Evolutionary conservation across 2,888 invertebrate species (phyloP).

Genomic region (Ennomos quercinarius): DNA sequence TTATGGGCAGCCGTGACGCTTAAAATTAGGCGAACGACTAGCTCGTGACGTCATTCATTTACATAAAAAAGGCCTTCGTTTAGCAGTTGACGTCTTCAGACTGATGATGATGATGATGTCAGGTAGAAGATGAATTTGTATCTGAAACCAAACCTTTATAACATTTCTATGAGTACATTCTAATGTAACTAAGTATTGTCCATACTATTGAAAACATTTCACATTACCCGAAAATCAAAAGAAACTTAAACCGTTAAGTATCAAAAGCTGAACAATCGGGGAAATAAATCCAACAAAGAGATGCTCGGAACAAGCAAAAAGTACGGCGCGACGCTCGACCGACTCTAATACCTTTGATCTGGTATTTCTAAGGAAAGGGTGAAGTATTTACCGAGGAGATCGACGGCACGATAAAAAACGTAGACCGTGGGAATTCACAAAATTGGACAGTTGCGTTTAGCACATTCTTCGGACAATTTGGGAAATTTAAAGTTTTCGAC

Average conservation of each 20-base stretch:
- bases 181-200: too few species aligned
- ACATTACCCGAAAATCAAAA: constrained; percentile 7
- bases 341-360: constrained; percentile 29
- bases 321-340: constrained; percentile 26
- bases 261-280: constrained; percentile 13
- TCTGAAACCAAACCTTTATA: too few species aligned
- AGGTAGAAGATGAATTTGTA: too few species aligned
- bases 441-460: not conserved
- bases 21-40: too few species aligned
- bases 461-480: too few species aligned
- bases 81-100: too few species aligned
- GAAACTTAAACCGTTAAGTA: constrained; percentile 1
- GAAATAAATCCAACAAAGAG: constrained; percentile 21
- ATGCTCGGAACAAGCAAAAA: constrained; percentile 15
- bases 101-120: too few species aligned
- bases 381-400: constrained; percentile 27
- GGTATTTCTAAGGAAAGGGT: constrained; percentile 28
- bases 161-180: too few species aligned
- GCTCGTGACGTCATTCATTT: too few species aligned
- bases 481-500: too few species aligned
- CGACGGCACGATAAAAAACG: constrained; percentile 1
- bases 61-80: too few species aligned
- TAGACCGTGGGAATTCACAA: not conserved
- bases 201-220: not conserved
- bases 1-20: too few species aligned